Percentiles rank a stretch among this genome's conserved stretches.
Conservation (phyloP, 2,888 invertebrate species). For the Lasioglossum villosulum region DNA sequence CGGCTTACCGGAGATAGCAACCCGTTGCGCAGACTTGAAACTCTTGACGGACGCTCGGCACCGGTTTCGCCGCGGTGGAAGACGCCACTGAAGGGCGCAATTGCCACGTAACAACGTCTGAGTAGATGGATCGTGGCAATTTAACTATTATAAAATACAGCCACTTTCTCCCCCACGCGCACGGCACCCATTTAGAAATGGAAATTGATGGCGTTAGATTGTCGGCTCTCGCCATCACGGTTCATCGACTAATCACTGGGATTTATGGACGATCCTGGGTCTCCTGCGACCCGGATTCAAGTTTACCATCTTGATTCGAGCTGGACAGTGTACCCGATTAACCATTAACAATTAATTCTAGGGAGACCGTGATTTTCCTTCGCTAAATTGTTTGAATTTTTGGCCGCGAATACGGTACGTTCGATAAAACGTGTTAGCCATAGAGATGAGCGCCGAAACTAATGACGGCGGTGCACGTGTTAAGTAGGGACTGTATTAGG, state of each 20-base stretch:
- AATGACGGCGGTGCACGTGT: too few relatives aligned
- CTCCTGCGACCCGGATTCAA: not conserved
- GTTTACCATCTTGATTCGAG: too few relatives aligned
- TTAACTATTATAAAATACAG: conserved; percentile 47
- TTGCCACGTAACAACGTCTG: conserved; percentile 37
- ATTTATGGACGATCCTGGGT: not conserved
- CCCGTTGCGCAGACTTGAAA: not conserved
- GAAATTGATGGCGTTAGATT: not conserved
- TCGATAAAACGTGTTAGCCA: too few relatives aligned
- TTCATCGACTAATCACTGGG: not conserved
- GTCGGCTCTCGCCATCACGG: not conserved
- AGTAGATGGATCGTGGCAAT: conserved; percentile 52
- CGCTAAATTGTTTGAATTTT: too few relatives aligned
- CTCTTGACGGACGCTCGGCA: not conserved
- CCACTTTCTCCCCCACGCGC: not conserved
- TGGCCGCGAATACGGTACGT: too few relatives aligned
- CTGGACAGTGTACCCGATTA: not conserved
- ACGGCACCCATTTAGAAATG: conserved; percentile 31
- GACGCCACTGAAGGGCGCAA: conserved; percentile 28
- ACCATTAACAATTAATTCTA: too few relatives aligned
- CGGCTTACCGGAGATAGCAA: not conserved
- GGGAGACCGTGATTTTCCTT: too few relatives aligned
- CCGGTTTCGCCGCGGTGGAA: conserved; percentile 19
- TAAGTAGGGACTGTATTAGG: too few relatives aligned
- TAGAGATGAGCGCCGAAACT: too few relatives aligned